Base-by-base conservation (phyloP, 2,113 vertebrate genomes). In the Psittacula cyanocephala region DNA sequence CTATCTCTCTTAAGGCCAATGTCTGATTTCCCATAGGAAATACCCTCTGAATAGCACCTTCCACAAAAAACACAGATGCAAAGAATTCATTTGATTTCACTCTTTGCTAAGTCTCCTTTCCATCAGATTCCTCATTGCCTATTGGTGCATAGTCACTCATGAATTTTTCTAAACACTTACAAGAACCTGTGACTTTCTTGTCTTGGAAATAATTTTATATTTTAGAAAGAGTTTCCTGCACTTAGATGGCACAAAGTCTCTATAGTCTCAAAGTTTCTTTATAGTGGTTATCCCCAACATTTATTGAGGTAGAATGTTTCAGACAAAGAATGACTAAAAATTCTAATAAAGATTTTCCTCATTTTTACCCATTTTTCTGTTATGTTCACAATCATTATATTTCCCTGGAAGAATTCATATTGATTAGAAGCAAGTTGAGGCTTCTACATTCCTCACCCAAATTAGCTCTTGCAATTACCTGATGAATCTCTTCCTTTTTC, bases 1-100 rank as follows among this genome's bases (percentile, higher is more conserved):
- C 53, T 92, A 31, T 88, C 43, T 91, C 57, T 85, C 94, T 83
- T 68, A 88, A 91, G 46, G 71, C 88, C 35, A 80, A 43, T 1
- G 16, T 71, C 88, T 94, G 63, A 78, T 96, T 96, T 97, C 95
- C 92, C 87, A 82, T 65, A 93, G 90, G 95, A 94, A 95, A 92
- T 94, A 65, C 84, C 75, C 88, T 77, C 88, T 84, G 72, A 96
- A 74, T 83, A 86, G 81, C 72, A 96, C 93, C 94, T 92, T 95
- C 86, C 86, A 76, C 0, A 0, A 89, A 86, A 83, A 91, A 75
- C 44, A 90, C 68, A 96, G 70, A 96, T 78, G 67, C 47, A 92
- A 65, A 65, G 89, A 93, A 93, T 92, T 85, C 81, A 20, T 86
- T 95, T 87, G 75, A 90, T n/a, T 96, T 91, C 52, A 49, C 39